phyloP scores from a whole-genome alignment of 2,113 vertebrate species.

The Forbesichthys papilliferus region DNA sequence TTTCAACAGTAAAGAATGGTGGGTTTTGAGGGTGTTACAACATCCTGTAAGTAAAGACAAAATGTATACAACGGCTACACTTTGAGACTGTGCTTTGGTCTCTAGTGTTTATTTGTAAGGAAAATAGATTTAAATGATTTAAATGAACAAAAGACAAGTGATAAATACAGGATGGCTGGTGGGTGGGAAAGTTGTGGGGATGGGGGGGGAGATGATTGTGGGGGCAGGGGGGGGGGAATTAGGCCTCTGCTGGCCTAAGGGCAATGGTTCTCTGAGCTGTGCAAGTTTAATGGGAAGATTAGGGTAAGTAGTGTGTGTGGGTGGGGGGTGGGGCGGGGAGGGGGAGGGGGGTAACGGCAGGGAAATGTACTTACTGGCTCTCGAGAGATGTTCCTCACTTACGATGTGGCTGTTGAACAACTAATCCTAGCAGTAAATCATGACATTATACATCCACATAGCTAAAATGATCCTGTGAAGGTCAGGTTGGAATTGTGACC shows the following conservation, averaged over 20 bases:
- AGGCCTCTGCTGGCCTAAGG: slow-evolving; percentile 30
- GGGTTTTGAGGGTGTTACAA: too few relatives aligned
- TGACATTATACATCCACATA: slow-evolving; percentile 66
- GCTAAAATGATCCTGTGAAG: slow-evolving; percentile 66
- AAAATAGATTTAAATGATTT: background rate
- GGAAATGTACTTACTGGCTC: slow-evolving; percentile 59
- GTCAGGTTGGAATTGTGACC: slow-evolving; percentile 64
- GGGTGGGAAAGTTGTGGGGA: background rate
- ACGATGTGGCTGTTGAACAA: slow-evolving; percentile 66
- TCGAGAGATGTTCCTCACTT: slow-evolving; percentile 59
- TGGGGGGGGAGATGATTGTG: background rate
- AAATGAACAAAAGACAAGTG: background rate
- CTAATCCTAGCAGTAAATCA: slow-evolving; percentile 71
- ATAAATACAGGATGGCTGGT: background rate
- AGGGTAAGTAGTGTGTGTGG: slow-evolving; percentile 50
- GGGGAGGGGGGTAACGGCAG: slow-evolving; percentile 44
- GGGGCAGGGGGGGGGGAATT: background rate
- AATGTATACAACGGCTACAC: too few relatives aligned
- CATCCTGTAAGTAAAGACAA: too few relatives aligned
- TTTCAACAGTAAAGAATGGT: too few relatives aligned
- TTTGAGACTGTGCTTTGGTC: too few relatives aligned
- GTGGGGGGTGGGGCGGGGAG: background rate
- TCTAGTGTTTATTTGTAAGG: background rate
- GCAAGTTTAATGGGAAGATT: slow-evolving; percentile 65
- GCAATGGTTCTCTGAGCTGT: slow-evolving; percentile 40